These are phyloP conservation scores for Archilochus colubris DNA, from an alignment of 2,113 vertebrate species.

Conservation along the genomic window DNA sequence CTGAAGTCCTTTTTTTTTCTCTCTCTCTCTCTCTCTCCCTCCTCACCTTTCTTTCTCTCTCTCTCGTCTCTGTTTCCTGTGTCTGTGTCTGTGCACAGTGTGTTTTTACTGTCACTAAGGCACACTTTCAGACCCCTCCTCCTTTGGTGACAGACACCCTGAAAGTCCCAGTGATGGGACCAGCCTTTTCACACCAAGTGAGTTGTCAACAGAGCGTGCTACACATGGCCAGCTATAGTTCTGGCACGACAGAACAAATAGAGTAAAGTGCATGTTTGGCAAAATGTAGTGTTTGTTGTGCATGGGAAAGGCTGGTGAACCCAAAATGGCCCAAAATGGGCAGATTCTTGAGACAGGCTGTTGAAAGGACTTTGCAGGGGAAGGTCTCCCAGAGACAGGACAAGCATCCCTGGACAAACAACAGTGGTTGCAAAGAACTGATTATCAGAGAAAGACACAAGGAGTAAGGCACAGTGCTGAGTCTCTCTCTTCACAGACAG, in stretches of 20 bases:
- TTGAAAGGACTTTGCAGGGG: not conserved
- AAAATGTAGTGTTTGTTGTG: not conserved
- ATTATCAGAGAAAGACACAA: not conserved
- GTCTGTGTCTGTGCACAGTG: conserved; percentile 80
- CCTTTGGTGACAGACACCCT: conserved; percentile 87
- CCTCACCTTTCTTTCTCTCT: conserved; percentile 51
- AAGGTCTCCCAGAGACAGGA: not conserved
- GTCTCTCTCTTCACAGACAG: not conserved
- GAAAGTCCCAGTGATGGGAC: conserved; percentile 88
- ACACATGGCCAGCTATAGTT: not conserved
- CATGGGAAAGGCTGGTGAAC: not conserved
- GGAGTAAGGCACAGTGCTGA: not conserved
- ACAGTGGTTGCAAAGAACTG: not conserved
- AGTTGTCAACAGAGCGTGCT: conserved; percentile 74
- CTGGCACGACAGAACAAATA: not conserved
- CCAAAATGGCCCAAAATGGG: not conserved
- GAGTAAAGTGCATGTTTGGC: not conserved
- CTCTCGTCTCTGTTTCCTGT: conserved; percentile 69
- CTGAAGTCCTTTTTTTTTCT: conserved; percentile 77
- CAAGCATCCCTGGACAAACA: not conserved
- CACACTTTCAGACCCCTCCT: conserved; percentile 87
- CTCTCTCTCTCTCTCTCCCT: conserved; percentile 51
- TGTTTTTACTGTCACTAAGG: conserved; percentile 89
- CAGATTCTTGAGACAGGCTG: not conserved
- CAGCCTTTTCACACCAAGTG: conserved; percentile 91